Evolutionary conservation across 2,888 invertebrate species (phyloP).

Genomic region (Callyntrura sp.): DNA sequence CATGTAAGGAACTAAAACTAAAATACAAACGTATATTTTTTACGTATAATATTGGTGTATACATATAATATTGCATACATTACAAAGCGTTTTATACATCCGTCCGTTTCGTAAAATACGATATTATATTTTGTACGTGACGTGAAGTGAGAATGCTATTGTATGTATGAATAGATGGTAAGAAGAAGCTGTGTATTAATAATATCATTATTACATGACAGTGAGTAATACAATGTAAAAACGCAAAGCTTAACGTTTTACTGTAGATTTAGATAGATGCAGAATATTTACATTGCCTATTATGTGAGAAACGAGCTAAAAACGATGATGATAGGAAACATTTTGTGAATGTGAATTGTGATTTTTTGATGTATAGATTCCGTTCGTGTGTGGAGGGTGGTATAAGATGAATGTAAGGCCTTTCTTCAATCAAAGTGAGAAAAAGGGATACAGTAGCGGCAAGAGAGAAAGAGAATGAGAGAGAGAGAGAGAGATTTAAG

Average conservation of each 20-base stretch:
- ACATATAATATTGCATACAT: too few relatives aligned
- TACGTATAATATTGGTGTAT: too few relatives aligned
- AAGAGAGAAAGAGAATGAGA: neutral
- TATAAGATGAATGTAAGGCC: neutral
- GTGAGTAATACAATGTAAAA: constrained; percentile 1
- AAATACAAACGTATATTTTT: neutral
- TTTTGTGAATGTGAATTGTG: constrained; percentile 33
- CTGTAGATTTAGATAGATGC: neutral
- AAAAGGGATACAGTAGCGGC: neutral
- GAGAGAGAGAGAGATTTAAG: constrained; percentile 6
- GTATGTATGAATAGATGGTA: neutral
- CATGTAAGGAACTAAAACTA: too few relatives aligned
- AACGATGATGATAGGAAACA: constrained; percentile 29
- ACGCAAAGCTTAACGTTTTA: too few relatives aligned
- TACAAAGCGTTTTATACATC: neutral
- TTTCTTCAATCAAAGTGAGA: constrained; percentile 26
- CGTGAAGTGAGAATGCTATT: neutral
- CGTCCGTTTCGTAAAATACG: constrained; percentile 14
- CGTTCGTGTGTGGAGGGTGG: neutral
- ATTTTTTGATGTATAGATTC: constrained; percentile 28
- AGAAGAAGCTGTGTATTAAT: neutral
- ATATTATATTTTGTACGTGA: constrained; percentile 2
- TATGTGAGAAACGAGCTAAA: constrained; percentile 44
- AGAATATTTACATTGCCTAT: constrained; percentile 8
- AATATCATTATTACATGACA: neutral